These are phyloP conservation scores for Plagodis pulveraria DNA, from an alignment of 2,888 invertebrate genomes.

Conservation along the genomic window DNA sequence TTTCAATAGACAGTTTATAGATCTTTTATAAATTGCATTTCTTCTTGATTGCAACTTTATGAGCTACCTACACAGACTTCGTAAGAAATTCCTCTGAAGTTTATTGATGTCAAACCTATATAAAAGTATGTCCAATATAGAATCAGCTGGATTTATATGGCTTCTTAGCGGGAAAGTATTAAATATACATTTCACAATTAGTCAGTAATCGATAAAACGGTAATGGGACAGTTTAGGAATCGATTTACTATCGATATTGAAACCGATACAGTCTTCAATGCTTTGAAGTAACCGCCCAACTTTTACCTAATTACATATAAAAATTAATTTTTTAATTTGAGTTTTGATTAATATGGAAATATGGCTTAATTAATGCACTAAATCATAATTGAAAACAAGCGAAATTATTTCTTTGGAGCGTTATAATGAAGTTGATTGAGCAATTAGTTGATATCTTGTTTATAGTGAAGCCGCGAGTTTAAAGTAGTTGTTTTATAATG, in stretches of 20 bases:
- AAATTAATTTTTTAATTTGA: conserved; percentile 39
- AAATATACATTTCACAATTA: conserved; percentile 39
- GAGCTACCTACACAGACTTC: conserved; percentile 21
- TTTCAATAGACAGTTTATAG: not conserved
- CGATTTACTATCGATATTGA: conserved; percentile 33
- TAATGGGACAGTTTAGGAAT: conserved; percentile 40
- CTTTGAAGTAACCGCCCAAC: conserved; percentile 59
- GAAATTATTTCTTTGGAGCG: conserved; percentile 33
- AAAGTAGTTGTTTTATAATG: conserved; percentile 17
- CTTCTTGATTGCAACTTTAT: conserved; percentile 22
- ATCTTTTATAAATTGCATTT: conserved; percentile 16
- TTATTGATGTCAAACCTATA: conserved; percentile 14
- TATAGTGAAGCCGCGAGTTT: conserved; percentile 8
- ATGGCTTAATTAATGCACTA: conserved; percentile 57
- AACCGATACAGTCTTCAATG: conserved; percentile 30
- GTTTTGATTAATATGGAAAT: conserved; percentile 60
- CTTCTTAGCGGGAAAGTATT: conserved; percentile 13
- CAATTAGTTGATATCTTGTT: conserved; percentile 44
- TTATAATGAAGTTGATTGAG: conserved; percentile 63
- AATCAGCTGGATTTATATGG: conserved; percentile 11
- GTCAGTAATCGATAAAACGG: conserved; percentile 34
- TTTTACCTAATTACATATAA: conserved; percentile 65
- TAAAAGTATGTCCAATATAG: conserved; percentile 8
- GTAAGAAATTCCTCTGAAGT: conserved; percentile 18
- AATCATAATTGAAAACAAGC: conserved; percentile 54